phyloP scores from a whole-genome alignment of 2,113 vertebrate species.

The Pterocles gutturalis region DNA sequence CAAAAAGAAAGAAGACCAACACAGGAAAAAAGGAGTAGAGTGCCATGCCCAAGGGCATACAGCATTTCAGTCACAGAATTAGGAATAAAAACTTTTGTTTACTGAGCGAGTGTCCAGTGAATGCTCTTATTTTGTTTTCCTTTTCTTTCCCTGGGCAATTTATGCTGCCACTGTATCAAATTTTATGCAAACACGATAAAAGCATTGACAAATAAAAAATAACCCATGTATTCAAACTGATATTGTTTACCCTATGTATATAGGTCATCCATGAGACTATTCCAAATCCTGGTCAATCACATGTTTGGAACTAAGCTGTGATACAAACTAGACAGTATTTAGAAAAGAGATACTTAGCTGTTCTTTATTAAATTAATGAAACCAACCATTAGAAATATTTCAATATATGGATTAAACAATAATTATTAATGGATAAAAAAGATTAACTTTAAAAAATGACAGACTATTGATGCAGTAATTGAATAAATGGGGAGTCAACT shows the following conservation, averaged over 20 bases:
- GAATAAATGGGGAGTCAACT: neutral
- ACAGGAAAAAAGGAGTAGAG: neutral
- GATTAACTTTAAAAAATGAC: neutral
- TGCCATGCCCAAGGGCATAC: neutral
- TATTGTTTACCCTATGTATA: neutral
- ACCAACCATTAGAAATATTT: neutral
- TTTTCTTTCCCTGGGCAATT: neutral
- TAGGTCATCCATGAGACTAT: neutral
- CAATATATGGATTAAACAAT: slow-evolving; percentile 4
- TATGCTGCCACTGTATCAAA: neutral
- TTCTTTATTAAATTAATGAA: slow-evolving; percentile 1
- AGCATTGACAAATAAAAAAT: neutral
- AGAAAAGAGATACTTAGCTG: neutral
- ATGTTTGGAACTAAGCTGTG: neutral
- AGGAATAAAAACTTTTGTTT: neutral
- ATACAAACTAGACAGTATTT: neutral
- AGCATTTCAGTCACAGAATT: neutral
- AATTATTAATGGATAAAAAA: neutral
- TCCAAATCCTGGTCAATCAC: neutral
- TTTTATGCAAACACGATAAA: neutral
- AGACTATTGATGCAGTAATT: neutral
- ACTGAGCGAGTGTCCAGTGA: neutral
- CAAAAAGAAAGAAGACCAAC: neutral
- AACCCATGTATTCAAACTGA: neutral
- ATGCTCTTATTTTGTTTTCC: neutral